Evolutionary conservation across 1,140 invertebrate genomes (phyloP), one percentile per base, ranked within the genome.

Genomic region (Saxidomus purpurata): DNA sequence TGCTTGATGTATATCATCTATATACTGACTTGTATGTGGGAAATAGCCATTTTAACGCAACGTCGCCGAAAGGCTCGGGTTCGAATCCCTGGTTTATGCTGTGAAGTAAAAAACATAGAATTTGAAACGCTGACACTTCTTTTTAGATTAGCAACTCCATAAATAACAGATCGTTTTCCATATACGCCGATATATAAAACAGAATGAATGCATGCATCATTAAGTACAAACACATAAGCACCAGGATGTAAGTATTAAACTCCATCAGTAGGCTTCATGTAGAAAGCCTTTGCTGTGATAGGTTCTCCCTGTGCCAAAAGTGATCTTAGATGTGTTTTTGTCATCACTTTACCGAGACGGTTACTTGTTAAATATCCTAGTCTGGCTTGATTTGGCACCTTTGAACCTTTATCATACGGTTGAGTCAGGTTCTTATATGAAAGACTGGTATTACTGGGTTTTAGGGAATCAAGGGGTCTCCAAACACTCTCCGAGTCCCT

Each of bases 241-340:
- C 43, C 43, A 43, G 15, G 6, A 43, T 43, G 15, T 8, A 43
- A n/a, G n/a, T 61, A 11, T 36, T n/a, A 36, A 67, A 67, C 28
- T 31, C 31, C 28, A 8, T 31, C 38, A 6, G 71, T 25, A 38
- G 40, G 11, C 31, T 79, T 55, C 40, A 25, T 49, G 34, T 79
- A 79, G 74, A 79, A 79, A 25, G 1, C 25, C 19, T 2, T 9
- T 28, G 40, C 17, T 43, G 25, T 47, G 6, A 55, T 28, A 1
- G 74, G n/a, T 79, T 47, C 40, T 31, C 49, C 74, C 43, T 79
- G n/a, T 55, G 74, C 25, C 31, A 79, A 28, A 1, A 79, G 9
- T 34, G 40, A 15, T 17, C 74, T 11, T n/a, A 79, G 15, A 13
- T 34, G 74, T 4, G 74, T 49, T 79, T 28, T 79, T 47, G 74